phyloP scores from a whole-genome alignment of 2,888 invertebrate genomes.

The Phaonia tiefii region DNA sequence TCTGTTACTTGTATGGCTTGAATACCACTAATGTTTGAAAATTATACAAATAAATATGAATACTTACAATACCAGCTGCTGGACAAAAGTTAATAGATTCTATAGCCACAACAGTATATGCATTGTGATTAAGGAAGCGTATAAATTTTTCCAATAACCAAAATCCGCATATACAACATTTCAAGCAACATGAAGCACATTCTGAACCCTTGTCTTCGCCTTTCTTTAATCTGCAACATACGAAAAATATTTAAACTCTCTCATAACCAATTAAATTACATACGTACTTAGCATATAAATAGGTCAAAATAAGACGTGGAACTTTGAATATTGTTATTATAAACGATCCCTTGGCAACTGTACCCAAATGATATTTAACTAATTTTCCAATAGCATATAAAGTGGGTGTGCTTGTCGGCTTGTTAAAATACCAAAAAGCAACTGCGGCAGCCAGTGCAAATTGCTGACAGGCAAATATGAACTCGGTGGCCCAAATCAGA shows the following conservation, averaged over 20 bases:
- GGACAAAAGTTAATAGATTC: constrained; percentile 95
- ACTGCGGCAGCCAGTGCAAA: constrained; percentile 96
- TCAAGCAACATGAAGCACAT: constrained; percentile 87
- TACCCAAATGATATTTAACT: constrained; percentile 94
- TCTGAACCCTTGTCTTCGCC: constrained; percentile 87
- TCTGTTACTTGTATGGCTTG: too few relatives aligned
- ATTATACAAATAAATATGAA: constrained; percentile 19
- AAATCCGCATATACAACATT: constrained; percentile 94
- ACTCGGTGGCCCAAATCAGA: constrained; percentile 95
- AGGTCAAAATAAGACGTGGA: constrained; percentile 92
- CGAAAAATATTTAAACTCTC: not conserved
- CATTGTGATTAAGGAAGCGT: constrained; percentile 95
- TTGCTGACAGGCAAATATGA: constrained; percentile 96
- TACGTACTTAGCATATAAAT: constrained; percentile 92
- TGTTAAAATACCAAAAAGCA: constrained; percentile 95
- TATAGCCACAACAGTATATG: constrained; percentile 96
- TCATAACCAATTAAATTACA: not conserved
- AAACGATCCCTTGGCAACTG: constrained; percentile 96
- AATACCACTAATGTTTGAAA: too few relatives aligned
- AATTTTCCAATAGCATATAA: constrained; percentile 85
- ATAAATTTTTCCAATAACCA: constrained; percentile 95
- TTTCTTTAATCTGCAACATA: constrained; percentile 84
- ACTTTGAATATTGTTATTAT: constrained; percentile 96
- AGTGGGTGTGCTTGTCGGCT: constrained; percentile 86
- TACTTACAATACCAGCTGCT: constrained; percentile 91